Evolutionary conservation across 2,888 invertebrate genomes (phyloP), one percentile per base, ranked within the genome.

Genomic region (Pachydiplax longipennis): DNA sequence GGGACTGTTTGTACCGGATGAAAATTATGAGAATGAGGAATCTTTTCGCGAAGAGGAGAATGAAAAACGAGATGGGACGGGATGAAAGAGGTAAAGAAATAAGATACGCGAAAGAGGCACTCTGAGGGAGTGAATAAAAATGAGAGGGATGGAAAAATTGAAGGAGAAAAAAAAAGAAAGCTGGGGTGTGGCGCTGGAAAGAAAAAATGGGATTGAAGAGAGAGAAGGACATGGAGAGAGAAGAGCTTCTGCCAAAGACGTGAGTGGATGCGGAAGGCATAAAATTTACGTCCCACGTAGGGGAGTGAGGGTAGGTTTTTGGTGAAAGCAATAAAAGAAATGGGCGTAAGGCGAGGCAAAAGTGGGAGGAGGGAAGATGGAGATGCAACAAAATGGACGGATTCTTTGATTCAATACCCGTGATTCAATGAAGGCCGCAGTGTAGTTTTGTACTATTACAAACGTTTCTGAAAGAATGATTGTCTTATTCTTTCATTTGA

Each of bases 241-340:
- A 53, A 53, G 37, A 31, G 61, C 61, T 87, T 61, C 87, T 87
- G 87, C 61, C 87, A 87, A 87, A 87, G 87, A 87, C 87, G 87
- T 87, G 83, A 83, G 83, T 53, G 87, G 87, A 87, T 87, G 87
- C 37, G 87, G 65, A 87, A 61, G 87, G 87, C 87, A 87, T 87
- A 87, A 87, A 87, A 87, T 87, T 87, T 87, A 87, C 61, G 87
- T 87, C 87, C 87, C 87, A 87, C 87, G 87, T 87, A 87, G 61
- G 31, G 87, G 53, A 37, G 37, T 18, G 53, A 37, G 58, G 87
- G 58, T 35, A 35, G 83, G 87, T 87, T 87, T 87, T 87, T 87
- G 87, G 87, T 87, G 87, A 87, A 87, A 87, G 87, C 87, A 87
- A 87, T 87, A 87, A 87, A 87, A 87, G 87, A 87, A 87, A 87